Conservation (phyloP, 2,797 vertebrate species). For the Sebastes miniatus region DNA sequence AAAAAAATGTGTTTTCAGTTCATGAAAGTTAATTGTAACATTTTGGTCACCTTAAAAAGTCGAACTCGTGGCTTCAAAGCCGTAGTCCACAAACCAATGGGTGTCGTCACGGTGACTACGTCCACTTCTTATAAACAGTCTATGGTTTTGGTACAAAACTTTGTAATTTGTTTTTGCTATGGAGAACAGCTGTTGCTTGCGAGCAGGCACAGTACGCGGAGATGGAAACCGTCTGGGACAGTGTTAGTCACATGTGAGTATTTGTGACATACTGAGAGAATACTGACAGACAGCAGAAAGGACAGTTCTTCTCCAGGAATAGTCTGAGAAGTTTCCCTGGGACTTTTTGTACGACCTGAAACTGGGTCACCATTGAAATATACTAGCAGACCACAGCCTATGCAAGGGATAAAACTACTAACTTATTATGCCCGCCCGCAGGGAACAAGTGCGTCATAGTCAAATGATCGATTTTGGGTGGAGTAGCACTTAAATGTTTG, state of each 20-base stretch:
- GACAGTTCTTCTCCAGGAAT: background rate
- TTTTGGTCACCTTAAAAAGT: no score
- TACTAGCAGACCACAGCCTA: slow-evolving; percentile 9
- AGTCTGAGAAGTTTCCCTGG: background rate
- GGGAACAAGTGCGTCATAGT: background rate
- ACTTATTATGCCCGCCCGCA: background rate
- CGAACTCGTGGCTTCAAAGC: no score
- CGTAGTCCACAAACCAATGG: no score
- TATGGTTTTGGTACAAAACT: no score
- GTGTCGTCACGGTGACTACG: no score
- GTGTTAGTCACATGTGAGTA: background rate
- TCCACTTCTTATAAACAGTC: no score
- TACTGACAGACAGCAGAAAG: background rate
- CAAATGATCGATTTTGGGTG: background rate
- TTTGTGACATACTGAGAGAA: background rate
- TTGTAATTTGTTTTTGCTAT: no score
- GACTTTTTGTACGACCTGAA: background rate
- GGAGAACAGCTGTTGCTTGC: no score
- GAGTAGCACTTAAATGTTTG: background rate
- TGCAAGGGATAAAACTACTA: background rate
- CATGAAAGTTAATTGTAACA: background rate
- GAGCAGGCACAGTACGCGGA: no score
- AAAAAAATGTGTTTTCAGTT: background rate
- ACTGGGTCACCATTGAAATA: slow-evolving; percentile 13
- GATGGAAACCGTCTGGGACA: background rate